Base-by-base conservation (phyloP, 2,113 vertebrate species). In the Galeopterus variegatus region DNA sequence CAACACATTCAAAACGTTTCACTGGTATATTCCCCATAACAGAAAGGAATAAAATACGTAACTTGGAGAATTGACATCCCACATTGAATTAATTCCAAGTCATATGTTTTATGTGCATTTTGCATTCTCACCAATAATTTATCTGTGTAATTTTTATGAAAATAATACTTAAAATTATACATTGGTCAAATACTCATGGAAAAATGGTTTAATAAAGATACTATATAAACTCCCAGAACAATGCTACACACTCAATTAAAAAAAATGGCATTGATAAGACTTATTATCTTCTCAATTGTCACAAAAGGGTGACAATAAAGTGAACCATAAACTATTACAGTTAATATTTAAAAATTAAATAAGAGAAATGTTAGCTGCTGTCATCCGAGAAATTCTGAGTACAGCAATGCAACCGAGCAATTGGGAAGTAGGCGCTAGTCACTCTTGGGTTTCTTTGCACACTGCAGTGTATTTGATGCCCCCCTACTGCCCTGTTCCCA, bases 1-100 rank as follows among this genome's bases (percentile, higher is more conserved):
- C 33, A 88, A 80, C 45, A 69, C 75, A 72, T 92, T 88, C 84
- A n/a, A 86, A 92, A 56, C 83, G 6, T 79, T 93, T 87, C 62
- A 70, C 41, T 36, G 56, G 82, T 26, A 18, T 69, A 31, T 65
- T 89, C 69, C 15, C 28, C 14, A 36, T 2, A 60, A 36, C 69
- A 95, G 56, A 79, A 18, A 92, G 15, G 60, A 75, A 56, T 60
- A 86, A 86, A 64, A 64, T 13, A 60, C 12, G 17, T 62, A 41
- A 41, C 41, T 41, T 41, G 41, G 33, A 79, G 65, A 72, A 73
- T 1, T 83, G 92, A 87, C 64, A 31, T 67, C 70, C 93, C 14
- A 73, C 5, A 62, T 36, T 77, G 72, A 54, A 65, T 92, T 92
- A 64, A 87, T 83, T 73, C n/a, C 31, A 90, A 83, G 18, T n/a